Base-by-base conservation (phyloP, 2,113 vertebrate genomes). In the Tupaia tana region DNA sequence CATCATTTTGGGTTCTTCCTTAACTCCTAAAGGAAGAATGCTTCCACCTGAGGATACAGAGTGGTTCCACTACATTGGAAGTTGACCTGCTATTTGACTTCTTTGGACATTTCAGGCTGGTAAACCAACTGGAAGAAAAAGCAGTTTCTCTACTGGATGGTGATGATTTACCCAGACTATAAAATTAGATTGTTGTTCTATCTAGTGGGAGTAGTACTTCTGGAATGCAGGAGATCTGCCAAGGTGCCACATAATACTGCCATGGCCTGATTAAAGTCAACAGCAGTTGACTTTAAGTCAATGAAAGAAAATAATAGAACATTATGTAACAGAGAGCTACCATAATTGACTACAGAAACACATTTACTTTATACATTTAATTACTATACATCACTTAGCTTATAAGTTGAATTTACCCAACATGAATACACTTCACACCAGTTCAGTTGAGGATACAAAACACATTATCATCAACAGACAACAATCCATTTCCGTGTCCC, bases 291-390 rank as follows among this genome's bases (percentile, higher is more conserved):
- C 43, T 43, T 43, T 43, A 43, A 43, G 43, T 59, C 67, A 88
- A 1, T 93, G 34, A 87, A 70, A 93, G 24, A 54, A 93, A 81
- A 85, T 24, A 86, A 77, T 58, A 77, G 77, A 86, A 81, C n/a
- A 85, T 75, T 89, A 20, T 43, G 43, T 20, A 52, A 83, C 12
- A 71, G 4, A 64, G 29, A 86, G 3, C 27, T 70, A 3, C n/a
- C 77, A 20, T 66, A 93, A 54, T 12, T 77, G 25, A 75, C 88
- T 80, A 29, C 25, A 86, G 22, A 63, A 75, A 70, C 66, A 67
- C 11, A 43, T 43, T 43, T 43, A 43, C 5, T 43, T 43, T 43
- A 43, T 43, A 43, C 43, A 43, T 43, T 43, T 43, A 43, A 43
- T 43, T 43, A 43, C 43, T 43, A 43, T 43, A 43, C 43, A 43